Base-by-base conservation (phyloP, 2,888 invertebrate species). In the Eustalomyia histrio region DNA sequence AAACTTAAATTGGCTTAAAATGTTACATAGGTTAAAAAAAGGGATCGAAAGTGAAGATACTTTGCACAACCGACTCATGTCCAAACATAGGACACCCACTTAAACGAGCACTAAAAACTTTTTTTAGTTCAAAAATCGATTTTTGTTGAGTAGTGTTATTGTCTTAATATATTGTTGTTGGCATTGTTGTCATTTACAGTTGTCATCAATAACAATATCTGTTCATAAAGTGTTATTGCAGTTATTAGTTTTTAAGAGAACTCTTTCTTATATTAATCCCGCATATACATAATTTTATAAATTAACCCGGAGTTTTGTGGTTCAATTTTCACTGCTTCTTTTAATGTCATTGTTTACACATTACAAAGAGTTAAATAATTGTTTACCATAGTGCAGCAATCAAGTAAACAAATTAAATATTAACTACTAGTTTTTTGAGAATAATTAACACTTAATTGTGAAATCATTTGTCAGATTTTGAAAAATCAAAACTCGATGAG, bases 181-280 rank as follows among this genome's bases (percentile, higher is more conserved):
- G 12, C 39, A 18, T 75, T 80, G 76, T 80, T 76, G 64, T 80
- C 73, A 80, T 80, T 80, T 76, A n/a, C 55, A 73, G 68, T 76
- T 80, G 76, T 80, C 80, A 80, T 69, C 80, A 80, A 76, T 80
- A 71, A 55, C 53, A 76, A 69, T 73, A 69, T 50, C 52, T 50
- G 12, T 50, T 5, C 7, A 64, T 64, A 12, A 10, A 47, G 17
- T 61, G 47, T 47, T 33, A 12, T 2, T 39, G 10, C 12, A 14
- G 9, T 39, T 39, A 39, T 39, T 39, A 12, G 16, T 47, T 47
- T 14, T 47, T 10, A 6, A 7, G n/a, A n/a, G 2, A 14, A 47
- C n/a, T 14, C 43, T n/a, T n/a, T 47, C 14, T 47, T 47, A 47
- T 29, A 67, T 57, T 68, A 50, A 58, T 69, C 69, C 69, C 69